Evolutionary conservation across 2,113 vertebrate genomes (phyloP).

Genomic region (Sciurus niger): DNA sequence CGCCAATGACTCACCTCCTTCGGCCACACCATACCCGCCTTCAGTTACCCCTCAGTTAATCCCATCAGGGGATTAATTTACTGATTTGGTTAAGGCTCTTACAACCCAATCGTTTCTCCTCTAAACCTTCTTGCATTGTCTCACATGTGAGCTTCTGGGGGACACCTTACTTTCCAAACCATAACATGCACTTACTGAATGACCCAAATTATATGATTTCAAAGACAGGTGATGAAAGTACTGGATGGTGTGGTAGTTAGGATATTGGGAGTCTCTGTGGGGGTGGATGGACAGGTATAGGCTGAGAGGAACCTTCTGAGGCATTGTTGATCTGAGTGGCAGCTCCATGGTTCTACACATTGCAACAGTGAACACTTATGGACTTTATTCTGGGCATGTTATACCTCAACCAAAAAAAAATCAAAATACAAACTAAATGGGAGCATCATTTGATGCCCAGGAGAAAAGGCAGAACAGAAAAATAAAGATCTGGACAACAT

Average conservation of each 20-base stretch:
- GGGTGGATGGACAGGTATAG: background rate
- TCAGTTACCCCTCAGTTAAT: too few relatives aligned
- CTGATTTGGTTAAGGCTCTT: too few relatives aligned
- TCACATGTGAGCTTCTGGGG: too few relatives aligned
- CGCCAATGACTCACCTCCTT: too few relatives aligned
- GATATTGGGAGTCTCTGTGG: background rate
- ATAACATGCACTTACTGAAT: background rate
- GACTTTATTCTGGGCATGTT: constrained; percentile 16
- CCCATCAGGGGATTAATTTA: too few relatives aligned
- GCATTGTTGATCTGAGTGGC: background rate
- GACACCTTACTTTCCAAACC: too few relatives aligned
- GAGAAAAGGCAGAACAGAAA: background rate
- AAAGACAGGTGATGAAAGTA: constrained; percentile 1
- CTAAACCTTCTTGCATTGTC: too few relatives aligned
- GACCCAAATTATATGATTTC: background rate
- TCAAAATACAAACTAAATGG: background rate
- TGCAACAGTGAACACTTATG: background rate
- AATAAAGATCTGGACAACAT: background rate
- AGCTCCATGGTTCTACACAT: background rate
- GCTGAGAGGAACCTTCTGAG: background rate
- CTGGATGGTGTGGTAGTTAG: background rate
- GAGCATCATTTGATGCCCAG: background rate
- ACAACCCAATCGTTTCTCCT: too few relatives aligned
- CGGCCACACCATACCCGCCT: too few relatives aligned
- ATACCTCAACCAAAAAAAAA: background rate